A percentile compares a stretch with the other conserved stretches of the same genome.
These are phyloP conservation scores for Pungitius pungitius DNA, from an alignment of 2,113 vertebrate species.

Conservation along the genomic window DNA sequence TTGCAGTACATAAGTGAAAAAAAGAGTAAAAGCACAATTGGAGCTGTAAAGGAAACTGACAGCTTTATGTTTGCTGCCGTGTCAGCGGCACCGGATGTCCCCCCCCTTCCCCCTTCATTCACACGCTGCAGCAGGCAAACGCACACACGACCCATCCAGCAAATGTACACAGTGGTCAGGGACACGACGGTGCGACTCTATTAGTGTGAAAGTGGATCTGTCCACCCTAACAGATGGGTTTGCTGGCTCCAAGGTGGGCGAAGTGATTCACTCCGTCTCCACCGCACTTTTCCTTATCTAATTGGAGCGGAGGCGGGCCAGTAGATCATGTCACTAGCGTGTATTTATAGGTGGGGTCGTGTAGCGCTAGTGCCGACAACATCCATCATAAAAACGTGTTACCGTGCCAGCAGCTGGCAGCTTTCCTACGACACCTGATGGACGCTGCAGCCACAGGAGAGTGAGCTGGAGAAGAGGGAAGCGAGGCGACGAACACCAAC, in stretches of 20 bases:
- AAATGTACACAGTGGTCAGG: slow-evolving; percentile 43
- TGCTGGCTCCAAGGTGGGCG: slow-evolving; percentile 37
- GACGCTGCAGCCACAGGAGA: neutral
- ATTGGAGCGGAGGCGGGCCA: slow-evolving; percentile 44
- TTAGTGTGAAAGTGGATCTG: slow-evolving; percentile 57
- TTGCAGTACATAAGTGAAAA: slow-evolving; percentile 6
- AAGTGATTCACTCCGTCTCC: slow-evolving; percentile 40
- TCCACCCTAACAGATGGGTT: slow-evolving; percentile 49
- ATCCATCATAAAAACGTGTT: slow-evolving; percentile 61
- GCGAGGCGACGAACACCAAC: neutral
- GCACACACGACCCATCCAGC: neutral
- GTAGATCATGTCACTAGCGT: slow-evolving; percentile 53
- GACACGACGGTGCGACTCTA: slow-evolving; percentile 60
- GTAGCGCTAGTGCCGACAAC: slow-evolving; percentile 45
- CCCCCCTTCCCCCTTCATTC: too few species aligned
- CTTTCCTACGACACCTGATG: slow-evolving; percentile 7
- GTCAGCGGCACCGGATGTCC: slow-evolving; percentile 30
- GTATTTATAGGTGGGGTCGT: slow-evolving; percentile 66
- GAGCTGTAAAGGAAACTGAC: slow-evolving; percentile 1
- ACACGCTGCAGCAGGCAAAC: slow-evolving; percentile 7
- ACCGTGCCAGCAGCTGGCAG: slow-evolving; percentile 40
- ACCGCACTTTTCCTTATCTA: slow-evolving; percentile 53
- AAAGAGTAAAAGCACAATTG: slow-evolving; percentile 8
- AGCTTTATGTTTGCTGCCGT: slow-evolving; percentile 31
- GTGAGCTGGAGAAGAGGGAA: neutral